Conservation (phyloP, 2,888 invertebrate genomes). For the Drosophila mimetica region DNA sequence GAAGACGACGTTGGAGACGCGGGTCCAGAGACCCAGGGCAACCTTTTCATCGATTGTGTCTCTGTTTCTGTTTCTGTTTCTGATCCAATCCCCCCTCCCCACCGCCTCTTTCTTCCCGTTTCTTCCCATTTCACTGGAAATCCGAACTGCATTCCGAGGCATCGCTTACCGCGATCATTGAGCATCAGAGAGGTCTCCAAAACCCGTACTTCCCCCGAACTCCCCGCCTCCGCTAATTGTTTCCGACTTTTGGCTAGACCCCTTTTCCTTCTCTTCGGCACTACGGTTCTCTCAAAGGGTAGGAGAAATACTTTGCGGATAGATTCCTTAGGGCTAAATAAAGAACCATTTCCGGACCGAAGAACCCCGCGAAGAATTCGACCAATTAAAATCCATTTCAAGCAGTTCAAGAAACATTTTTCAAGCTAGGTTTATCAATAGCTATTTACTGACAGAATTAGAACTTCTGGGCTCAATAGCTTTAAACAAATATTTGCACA, state of each 20-base stretch:
- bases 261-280: neutral
- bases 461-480: neutral
- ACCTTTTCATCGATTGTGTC: slow-evolving; percentile 77
- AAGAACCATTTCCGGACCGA: slow-evolving; percentile 1
- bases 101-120: slow-evolving; percentile 7
- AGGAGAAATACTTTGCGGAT: neutral
- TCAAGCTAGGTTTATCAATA: too few relatives aligned
- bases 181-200: slow-evolving; percentile 38
- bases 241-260: slow-evolving; percentile 53
- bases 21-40: slow-evolving; percentile 43
- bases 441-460: neutral
- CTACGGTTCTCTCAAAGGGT: neutral
- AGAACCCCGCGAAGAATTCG: neutral
- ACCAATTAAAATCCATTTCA: neutral
- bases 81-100: slow-evolving; percentile 36
- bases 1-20: slow-evolving; percentile 6
- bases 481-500: neutral
- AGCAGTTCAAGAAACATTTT: neutral
- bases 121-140: slow-evolving; percentile 72
- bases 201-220: slow-evolving; percentile 1
- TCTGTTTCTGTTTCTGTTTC: slow-evolving; percentile 56
- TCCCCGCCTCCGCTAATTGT: slow-evolving; percentile 58
- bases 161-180: slow-evolving; percentile 66
- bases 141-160: slow-evolving; percentile 70
- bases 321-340: neutral